Conservation (phyloP, 2,888 invertebrate genomes). For the Brenthis hecate region DNA sequence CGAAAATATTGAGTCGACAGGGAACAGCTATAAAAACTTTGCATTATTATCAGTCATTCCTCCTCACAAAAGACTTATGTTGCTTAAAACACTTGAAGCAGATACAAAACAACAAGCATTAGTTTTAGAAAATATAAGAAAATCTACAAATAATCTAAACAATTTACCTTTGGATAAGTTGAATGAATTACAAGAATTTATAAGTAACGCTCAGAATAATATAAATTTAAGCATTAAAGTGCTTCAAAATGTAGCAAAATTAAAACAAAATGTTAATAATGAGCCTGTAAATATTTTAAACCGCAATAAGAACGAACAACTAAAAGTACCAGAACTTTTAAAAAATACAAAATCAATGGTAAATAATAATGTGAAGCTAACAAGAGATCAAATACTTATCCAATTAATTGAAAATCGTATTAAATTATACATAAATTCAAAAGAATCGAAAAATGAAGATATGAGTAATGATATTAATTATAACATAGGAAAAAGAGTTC, state of each 20-base stretch:
- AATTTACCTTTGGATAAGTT: constrained; percentile 47
- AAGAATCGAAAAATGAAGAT: constrained; percentile 49
- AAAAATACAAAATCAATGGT: constrained; percentile 22
- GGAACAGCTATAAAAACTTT: constrained; percentile 56
- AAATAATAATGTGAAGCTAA: constrained; percentile 49
- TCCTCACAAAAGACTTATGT: constrained; percentile 52
- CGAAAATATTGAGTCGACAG: constrained; percentile 48
- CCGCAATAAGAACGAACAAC: constrained; percentile 10
- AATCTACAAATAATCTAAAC: constrained; percentile 41
- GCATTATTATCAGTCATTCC: constrained; percentile 51
- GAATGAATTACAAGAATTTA: constrained; percentile 52
- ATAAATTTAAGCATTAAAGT: constrained; percentile 55
- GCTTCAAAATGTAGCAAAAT: constrained; percentile 45
- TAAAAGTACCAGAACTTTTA: constrained; percentile 24
- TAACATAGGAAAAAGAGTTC: constrained; percentile 59
- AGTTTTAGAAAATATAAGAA: constrained; percentile 52
- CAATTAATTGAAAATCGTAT: constrained; percentile 67
- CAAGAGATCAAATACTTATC: constrained; percentile 61
- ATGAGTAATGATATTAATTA: constrained; percentile 54
- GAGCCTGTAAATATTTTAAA: constrained; percentile 5
- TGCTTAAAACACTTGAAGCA: constrained; percentile 58
- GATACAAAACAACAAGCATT: constrained; percentile 52
- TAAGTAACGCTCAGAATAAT: constrained; percentile 51
- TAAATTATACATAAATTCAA: constrained; percentile 53
- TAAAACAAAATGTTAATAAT: constrained; percentile 33